Evolutionary conservation across 2,113 vertebrate genomes (phyloP).

Genomic region (Syngnathus typhle): DNA sequence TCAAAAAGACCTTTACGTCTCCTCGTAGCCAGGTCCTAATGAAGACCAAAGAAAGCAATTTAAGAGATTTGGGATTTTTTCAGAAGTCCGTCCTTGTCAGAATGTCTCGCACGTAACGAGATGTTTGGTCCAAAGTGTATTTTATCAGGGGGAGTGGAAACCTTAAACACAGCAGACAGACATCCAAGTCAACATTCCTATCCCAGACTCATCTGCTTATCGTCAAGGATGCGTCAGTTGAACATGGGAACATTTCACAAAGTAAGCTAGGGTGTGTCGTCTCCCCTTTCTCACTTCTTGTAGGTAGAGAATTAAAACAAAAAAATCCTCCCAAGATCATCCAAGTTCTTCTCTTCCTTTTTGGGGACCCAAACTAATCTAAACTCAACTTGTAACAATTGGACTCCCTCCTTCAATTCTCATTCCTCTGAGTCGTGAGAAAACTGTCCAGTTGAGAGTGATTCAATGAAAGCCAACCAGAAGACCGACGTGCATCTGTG

Average conservation of each 20-base stretch:
- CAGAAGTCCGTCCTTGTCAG: neutral
- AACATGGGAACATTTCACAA: conserved; percentile 40
- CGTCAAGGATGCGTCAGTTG: conserved; percentile 35
- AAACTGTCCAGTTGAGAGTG: too few relatives aligned
- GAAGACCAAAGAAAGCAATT: neutral
- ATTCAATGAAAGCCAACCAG: too few relatives aligned
- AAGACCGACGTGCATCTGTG: neutral
- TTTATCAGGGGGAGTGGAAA: conserved; percentile 28
- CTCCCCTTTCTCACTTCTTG: conserved; percentile 26
- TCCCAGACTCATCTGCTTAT: conserved; percentile 47
- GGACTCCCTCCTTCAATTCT: neutral
- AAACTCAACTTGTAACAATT: neutral
- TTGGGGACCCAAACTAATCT: neutral
- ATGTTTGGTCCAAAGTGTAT: conserved; percentile 13
- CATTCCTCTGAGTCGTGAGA: too few relatives aligned
- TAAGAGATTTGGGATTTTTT: neutral
- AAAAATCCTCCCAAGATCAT: neutral
- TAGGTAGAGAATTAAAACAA: conserved; percentile 12
- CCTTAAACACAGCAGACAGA: conserved; percentile 23
- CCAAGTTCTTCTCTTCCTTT: neutral
- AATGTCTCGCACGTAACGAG: conserved; percentile 7
- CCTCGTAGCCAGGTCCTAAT: too few relatives aligned
- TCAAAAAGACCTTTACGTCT: neutral
- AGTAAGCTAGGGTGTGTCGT: conserved; percentile 28
- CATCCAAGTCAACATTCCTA: conserved; percentile 39